phyloP scores from a whole-genome alignment of 2,113 vertebrate species.

The Vombatus ursinus region DNA sequence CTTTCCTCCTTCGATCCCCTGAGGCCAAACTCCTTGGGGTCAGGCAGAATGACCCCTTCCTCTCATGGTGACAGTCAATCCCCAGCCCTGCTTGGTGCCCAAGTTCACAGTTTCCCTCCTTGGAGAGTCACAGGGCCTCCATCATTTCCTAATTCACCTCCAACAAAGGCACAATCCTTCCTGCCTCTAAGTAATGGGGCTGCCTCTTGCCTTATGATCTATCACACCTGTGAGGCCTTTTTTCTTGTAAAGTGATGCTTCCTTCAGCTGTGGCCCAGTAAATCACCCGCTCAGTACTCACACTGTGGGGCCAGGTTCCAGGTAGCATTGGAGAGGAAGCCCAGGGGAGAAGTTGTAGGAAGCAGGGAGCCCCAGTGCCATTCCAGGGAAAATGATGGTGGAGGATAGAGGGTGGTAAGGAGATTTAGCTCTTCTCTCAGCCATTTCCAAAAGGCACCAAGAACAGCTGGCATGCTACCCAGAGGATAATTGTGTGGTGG shows the following conservation, averaged over 20 bases:
- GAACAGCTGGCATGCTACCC: background rate
- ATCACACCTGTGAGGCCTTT: background rate
- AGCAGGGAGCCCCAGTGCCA: background rate
- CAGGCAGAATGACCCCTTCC: background rate
- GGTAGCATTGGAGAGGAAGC: background rate
- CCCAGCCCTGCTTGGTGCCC: background rate
- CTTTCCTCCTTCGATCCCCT: background rate
- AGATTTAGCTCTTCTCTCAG: background rate
- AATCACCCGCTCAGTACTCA: slow-evolving; percentile 16
- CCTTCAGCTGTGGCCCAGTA: background rate
- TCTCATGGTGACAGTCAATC: background rate
- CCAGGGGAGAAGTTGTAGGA: background rate
- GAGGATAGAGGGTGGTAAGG: background rate
- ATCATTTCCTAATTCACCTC: background rate
- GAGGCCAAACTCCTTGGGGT: background rate
- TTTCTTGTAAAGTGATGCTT: background rate
- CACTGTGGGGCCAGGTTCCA: background rate
- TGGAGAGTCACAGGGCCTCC: background rate
- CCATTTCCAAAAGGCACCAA: background rate
- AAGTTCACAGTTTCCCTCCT: background rate
- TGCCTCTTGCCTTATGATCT: background rate
- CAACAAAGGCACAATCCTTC: background rate
- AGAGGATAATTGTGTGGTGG: background rate
- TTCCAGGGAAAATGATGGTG: too few species aligned
- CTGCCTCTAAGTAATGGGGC: background rate